Conservation (phyloP, 2,113 vertebrate species). For the Pipa parva region DNA sequence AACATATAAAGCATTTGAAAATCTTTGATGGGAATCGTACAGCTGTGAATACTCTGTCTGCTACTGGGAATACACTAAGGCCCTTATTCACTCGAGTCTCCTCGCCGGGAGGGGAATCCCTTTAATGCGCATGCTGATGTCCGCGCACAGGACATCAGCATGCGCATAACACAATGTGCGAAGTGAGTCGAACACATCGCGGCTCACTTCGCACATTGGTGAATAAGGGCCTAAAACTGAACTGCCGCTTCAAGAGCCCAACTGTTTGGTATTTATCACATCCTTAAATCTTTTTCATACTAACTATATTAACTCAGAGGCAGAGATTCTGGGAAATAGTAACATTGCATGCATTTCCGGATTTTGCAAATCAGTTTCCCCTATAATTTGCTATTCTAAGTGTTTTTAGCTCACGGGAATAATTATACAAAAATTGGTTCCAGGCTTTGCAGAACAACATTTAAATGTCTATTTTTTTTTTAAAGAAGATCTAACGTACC, state of each 20-base stretch:
- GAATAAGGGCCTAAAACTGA: too few species aligned
- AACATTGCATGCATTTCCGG: background rate
- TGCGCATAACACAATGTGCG: too few species aligned
- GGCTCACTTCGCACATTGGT: too few species aligned
- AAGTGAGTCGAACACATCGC: too few species aligned
- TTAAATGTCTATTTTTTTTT: background rate
- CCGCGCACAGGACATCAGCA: too few species aligned
- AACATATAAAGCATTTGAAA: background rate
- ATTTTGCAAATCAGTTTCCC: too few species aligned
- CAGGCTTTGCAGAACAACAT: background rate
- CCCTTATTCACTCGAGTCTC: too few species aligned
- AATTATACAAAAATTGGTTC: background rate
- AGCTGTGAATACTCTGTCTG: background rate
- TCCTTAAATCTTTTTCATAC: background rate
- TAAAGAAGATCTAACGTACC: too few species aligned
- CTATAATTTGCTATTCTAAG: background rate
- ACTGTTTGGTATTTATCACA: background rate
- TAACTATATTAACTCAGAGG: background rate
- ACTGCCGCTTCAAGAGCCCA: background rate
- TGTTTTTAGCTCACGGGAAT: background rate
- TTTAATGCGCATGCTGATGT: too few species aligned
- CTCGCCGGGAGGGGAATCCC: too few species aligned
- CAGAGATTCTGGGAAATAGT: background rate
- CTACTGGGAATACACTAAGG: too few species aligned
- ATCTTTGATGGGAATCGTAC: background rate